Base-by-base conservation (phyloP, 2,113 vertebrate species). In the Notarius quadriscutis region DNA sequence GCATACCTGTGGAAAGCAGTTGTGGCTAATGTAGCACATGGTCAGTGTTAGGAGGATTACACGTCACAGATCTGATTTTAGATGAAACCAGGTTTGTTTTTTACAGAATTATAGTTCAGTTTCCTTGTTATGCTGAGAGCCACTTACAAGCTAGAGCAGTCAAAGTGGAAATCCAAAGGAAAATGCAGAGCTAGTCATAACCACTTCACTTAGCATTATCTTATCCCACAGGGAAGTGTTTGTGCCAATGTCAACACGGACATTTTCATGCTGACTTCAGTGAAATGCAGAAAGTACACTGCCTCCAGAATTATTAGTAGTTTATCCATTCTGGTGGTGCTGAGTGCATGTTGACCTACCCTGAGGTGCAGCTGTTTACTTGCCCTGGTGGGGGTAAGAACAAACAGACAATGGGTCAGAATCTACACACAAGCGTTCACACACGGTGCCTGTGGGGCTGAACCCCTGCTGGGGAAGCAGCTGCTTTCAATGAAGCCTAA, bases 401-500 rank as follows among this genome's bases (percentile, higher is more conserved):
- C 77, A 90, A 86, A 88, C 87, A 88, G 83, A 90, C 84, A 84
- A 84, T 20, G 81, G 89, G 84, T 79, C 63, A 82, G 20, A 71
- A 81, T 41, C 79, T 57, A 81, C 57, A 88, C 81, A 84, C 87
- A 88, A 41, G 79, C 79, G 30, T 81, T 81, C 58, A 27, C 30
- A 88, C 72, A 27, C 81, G 88, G 86, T 84, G 85, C 86, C 51
- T 20, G 83, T 77, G 79, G 87, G 84, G 83, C 79, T 79, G 72
- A 87, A 90, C 65, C 87, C 84, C 93, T 88, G 63, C 94, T 93
- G 92, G 91, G 93, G 87, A 84, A 90, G 91, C 94, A 95, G 93
- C 94, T 94, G 94, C 90, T 92, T 92, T 79, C 84, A 92, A 89
- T 85, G 81, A 85, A 90, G 84, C 88, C 92, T 89, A 90, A 91